Base-by-base conservation (phyloP, 2,888 invertebrate species). In the Pediacus dermestoides region DNA sequence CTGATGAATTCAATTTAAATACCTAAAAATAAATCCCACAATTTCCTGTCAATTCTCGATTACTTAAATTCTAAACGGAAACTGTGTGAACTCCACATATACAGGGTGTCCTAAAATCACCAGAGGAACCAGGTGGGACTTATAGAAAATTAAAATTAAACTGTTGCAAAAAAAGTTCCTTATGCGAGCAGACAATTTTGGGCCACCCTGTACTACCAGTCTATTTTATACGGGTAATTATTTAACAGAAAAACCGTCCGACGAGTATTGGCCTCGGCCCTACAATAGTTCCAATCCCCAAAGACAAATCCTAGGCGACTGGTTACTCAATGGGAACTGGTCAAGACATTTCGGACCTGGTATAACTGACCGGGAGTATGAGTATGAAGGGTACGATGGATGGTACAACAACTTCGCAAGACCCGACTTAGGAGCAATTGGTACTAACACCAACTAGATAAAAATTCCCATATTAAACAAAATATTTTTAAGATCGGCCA, bases 341-440 rank as follows among this genome's bases (percentile, higher is more conserved):
- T 22, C 26, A 4, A 8, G 15, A 4, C n/a, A 12, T 27, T 13
- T n/a, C 16, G 27, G 3, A 6, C 28, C 41, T 8, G 25, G 23
- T 16, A 23, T 12, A 10, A n/a, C 15, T 2, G 25, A 33, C 11
- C 30, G 38, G 4, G 23, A 53, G 9, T 50, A 53, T n/a, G 70
- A 69, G 50, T 67, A 66, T 42, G 58, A 59, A 34, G 66, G 67
- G n/a, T 70, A 66, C 38, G 68, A 70, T 52, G 70, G 69, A n/a
- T 70, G 63, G 58, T 68, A 68, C 40, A 69, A 70, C 40, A 70
- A 70, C 48, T 44, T 67, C 12, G 67, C 64, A 12, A 50, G 56
- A 31, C 66, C 67, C 4, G 66, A 67, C 42, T 59, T 58, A 4
- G 69, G 70, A 28, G 68, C 70, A 18, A 57, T 67, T 26, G 68